These are phyloP conservation scores for Ferdinandea cuprea DNA, from an alignment of 2,888 invertebrate genomes.

Conservation along the genomic window DNA sequence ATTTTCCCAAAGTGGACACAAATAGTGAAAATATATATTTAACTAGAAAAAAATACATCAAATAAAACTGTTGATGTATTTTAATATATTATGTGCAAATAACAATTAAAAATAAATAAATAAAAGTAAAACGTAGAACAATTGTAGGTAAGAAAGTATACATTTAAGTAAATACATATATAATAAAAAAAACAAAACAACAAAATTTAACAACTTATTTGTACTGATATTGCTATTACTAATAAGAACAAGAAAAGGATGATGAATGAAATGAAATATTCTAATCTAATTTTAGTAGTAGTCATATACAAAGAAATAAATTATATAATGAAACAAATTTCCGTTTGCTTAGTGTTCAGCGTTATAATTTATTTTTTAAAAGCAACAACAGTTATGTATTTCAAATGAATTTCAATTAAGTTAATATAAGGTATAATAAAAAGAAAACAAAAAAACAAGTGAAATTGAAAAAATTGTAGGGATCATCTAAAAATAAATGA, in stretches of 20 bases:
- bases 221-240: conserved; percentile 64
- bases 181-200: conserved; percentile 18
- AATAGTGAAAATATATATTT: conserved; percentile 35
- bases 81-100: conserved; percentile 56
- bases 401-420: conserved; percentile 75
- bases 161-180: conserved; percentile 14
- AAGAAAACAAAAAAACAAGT: conserved; percentile 73
- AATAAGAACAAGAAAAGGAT: conserved; percentile 20
- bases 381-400: conserved; percentile 73
- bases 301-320: conserved; percentile 51
- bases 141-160: conserved; percentile 52
- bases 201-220: conserved; percentile 56
- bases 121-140: conserved; percentile 32
- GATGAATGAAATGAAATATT: conserved; percentile 31
- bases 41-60: conserved; percentile 18
- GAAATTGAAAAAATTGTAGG: conserved; percentile 80
- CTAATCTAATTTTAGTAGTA: conserved; percentile 60
- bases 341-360: conserved; percentile 64
- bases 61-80: conserved; percentile 38
- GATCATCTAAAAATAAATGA: conserved; percentile 78
- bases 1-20: conserved; percentile 36
- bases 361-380: conserved; percentile 55
- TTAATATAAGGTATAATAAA: conserved; percentile 76
- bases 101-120: conserved; percentile 50
- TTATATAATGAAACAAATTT: conserved; percentile 26